Conservation (phyloP, 2,797 vertebrate species). For the Peromyscus nudipes region DNA sequence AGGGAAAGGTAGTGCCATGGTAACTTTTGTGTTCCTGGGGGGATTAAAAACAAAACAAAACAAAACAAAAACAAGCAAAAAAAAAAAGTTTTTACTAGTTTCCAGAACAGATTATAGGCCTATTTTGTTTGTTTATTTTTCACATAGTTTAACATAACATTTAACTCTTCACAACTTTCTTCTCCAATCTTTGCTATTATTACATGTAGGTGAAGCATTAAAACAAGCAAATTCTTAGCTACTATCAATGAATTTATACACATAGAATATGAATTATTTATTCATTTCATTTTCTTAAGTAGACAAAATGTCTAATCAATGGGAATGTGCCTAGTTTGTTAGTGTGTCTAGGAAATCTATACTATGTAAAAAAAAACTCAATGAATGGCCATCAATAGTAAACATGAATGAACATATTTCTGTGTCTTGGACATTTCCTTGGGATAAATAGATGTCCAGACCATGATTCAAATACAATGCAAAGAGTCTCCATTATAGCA, state of each 20-base stretch:
- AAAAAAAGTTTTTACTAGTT: background rate
- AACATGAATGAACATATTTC: background rate
- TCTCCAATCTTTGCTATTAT: background rate
- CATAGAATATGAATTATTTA: background rate
- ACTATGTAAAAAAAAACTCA: background rate
- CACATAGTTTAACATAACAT: background rate
- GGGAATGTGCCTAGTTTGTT: background rate
- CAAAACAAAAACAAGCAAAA: background rate
- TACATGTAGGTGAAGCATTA: conserved; percentile 10
- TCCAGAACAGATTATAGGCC: conserved; percentile 1
- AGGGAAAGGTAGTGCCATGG: conserved; percentile 81
- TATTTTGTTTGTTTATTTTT: background rate
- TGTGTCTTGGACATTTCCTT: background rate
- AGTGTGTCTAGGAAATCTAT: background rate
- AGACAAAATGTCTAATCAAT: background rate
- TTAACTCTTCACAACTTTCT: background rate
- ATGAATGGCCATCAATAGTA: background rate
- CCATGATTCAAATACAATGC: background rate
- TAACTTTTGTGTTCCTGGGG: conserved; percentile 77
- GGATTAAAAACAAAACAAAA: background rate
- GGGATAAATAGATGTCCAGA: background rate
- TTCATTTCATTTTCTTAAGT: background rate
- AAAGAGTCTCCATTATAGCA: background rate
- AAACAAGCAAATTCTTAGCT: conserved; percentile 24
- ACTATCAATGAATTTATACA: background rate